These are phyloP conservation scores for Metopia argyrocephala DNA, from an alignment of 2,888 invertebrate genomes.

Conservation along the genomic window DNA sequence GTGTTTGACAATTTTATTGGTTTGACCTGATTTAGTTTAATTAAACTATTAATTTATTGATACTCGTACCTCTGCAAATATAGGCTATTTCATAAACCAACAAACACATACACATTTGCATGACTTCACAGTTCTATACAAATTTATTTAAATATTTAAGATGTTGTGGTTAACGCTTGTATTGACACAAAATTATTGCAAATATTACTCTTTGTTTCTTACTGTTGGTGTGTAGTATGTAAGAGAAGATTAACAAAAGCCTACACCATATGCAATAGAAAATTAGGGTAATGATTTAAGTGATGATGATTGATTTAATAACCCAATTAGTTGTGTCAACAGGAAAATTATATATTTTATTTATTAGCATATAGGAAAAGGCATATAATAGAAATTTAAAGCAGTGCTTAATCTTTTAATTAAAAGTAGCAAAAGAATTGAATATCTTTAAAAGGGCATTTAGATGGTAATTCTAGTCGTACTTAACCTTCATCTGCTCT, in stretches of 20 bases:
- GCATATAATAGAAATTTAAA: too few relatives aligned
- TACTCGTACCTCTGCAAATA: neutral
- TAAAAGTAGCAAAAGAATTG: too few relatives aligned
- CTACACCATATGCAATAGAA: neutral
- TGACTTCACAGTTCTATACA: neutral
- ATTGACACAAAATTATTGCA: neutral
- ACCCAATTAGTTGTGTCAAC: constrained; percentile 44
- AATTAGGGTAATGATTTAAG: neutral
- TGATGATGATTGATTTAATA: constrained; percentile 28
- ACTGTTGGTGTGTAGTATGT: neutral
- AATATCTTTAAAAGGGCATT: too few relatives aligned
- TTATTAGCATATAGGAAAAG: neutral
- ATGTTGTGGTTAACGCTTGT: constrained; percentile 22
- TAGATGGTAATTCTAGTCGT: too few relatives aligned
- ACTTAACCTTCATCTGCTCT: too few relatives aligned
- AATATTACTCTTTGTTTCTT: neutral
- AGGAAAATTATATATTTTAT: constrained; percentile 23
- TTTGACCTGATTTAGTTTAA: constrained; percentile 14
- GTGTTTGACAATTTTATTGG: neutral
- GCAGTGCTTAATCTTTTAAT: too few relatives aligned
- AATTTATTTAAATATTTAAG: constrained; percentile 38
- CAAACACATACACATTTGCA: too few relatives aligned
- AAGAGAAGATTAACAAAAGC: neutral
- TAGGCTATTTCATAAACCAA: too few relatives aligned
- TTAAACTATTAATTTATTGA: constrained; percentile 14